These are phyloP conservation scores for Chrosomus eos DNA, from an alignment of 2,797 vertebrate genomes.

Conservation along the genomic window DNA sequence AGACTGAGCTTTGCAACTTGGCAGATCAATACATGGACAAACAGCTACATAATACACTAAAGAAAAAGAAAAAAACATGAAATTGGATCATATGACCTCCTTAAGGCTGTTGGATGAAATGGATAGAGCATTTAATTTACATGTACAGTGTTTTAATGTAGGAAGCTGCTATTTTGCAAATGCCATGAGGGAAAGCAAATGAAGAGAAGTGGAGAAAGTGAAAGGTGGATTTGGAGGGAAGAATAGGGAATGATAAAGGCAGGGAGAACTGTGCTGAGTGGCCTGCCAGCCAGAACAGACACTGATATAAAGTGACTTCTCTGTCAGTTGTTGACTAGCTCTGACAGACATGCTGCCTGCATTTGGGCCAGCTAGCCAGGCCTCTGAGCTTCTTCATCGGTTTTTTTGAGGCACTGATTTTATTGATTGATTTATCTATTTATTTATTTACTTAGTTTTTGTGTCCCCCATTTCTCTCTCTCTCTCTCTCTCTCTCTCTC, in stretches of 20 bases:
- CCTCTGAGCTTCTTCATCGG: slow-evolving; percentile 30
- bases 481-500: background rate
- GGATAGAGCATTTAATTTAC: slow-evolving; percentile 14
- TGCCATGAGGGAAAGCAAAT: slow-evolving; percentile 33
- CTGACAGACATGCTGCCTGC: slow-evolving; percentile 41
- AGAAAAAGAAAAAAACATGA: too few species aligned
- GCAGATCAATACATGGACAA: too few species aligned
- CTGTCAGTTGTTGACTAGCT: slow-evolving; percentile 39
- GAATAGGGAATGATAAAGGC: background rate
- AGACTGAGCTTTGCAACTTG: too few species aligned
- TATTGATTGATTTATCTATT: background rate
- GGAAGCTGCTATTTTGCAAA: background rate
- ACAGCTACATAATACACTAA: too few species aligned
- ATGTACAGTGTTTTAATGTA: background rate
- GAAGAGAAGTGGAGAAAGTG: slow-evolving; percentile 60
- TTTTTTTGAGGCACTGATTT: background rate
- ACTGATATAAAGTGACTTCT: slow-evolving; percentile 53
- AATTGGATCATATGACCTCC: too few species aligned
- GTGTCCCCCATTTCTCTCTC: background rate
- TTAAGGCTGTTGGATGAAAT: slow-evolving; percentile 5
- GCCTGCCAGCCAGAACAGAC: slow-evolving; percentile 32
- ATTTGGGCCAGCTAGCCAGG: slow-evolving; percentile 34
- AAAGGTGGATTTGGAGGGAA: slow-evolving; percentile 12
- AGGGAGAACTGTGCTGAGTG: slow-evolving; percentile 26
- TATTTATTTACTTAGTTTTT: slow-evolving; percentile 2